Evolutionary conservation across 1,140 invertebrate species (phyloP), one percentile per base, ranked within the genome.

Genomic region (Riptortus pedestris): DNA sequence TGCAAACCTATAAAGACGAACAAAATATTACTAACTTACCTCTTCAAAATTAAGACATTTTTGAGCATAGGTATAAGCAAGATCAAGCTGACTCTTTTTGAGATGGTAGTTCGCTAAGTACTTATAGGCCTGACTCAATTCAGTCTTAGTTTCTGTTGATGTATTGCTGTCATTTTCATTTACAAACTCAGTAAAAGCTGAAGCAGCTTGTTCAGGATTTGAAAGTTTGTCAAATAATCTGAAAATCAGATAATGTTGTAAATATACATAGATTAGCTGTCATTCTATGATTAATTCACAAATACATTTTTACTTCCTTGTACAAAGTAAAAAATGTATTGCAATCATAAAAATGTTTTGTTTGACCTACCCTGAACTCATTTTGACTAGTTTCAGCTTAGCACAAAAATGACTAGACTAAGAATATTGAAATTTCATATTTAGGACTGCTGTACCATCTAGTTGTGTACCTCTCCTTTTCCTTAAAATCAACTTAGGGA

Each of bases 31-130:
- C n/a, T n/a, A n/a, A n/a, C n/a, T 73, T 67, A 83, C 81, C 74
- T 84, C 85, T 67, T 85, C 85, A 74, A 86, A 88, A 70, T 92
- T 86, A 51, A 95, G 79, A 75, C 93, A 97, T 73, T 94, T 95
- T 71, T 96, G 91, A 0, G 93, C 93, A 75, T 91, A 96, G 68
- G 85, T 83, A 70, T 91, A 87, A 0, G 94, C 93, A 64, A 87
- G 83, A 71, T 97, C 92, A 43, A 93, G 79, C 52, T 90, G 77
- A 2, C 80, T 86, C 68, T 84, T 85, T 62, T 85, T 86, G 51
- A 95, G 79, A 74, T 93, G 87, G 76, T 93, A 93, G 71, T 92
- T 90, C 0, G 93, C 92, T 29, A 98, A 78, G 74, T 91, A 97
- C 71, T 88, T 86, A 70, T 92, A 90, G 0, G 93, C 92, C 69